Percentiles rank a stretch among this genome's conserved stretches.
Evolutionary conservation across 2,797 vertebrate genomes (phyloP).

Genomic region (Rallus crepitans): DNA sequence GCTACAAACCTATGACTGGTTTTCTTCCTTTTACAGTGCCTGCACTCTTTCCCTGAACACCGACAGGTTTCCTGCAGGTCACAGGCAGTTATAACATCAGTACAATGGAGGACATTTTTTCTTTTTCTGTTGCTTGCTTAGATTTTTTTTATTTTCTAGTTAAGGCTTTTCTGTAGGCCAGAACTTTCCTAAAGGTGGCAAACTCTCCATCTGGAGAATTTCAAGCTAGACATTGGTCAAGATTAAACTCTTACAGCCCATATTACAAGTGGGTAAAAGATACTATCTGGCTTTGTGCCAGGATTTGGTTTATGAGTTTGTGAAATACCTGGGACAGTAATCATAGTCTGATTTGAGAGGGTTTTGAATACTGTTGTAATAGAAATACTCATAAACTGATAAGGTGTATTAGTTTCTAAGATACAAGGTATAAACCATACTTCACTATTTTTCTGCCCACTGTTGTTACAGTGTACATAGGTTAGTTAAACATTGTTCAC

Average conservation of each 20-base stretch:
- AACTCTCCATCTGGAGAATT: background rate
- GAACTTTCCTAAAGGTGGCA: background rate
- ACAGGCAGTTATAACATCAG: background rate
- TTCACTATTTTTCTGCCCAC: background rate
- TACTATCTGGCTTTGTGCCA: background rate
- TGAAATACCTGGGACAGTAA: background rate
- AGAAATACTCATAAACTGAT: background rate
- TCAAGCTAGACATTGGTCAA: background rate
- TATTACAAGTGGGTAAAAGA: background rate
- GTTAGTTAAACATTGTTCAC: background rate
- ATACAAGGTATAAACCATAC: background rate
- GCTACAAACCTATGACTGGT: background rate
- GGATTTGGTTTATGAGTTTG: background rate
- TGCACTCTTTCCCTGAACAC: background rate
- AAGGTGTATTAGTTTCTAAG: background rate
- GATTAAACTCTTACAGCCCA: background rate
- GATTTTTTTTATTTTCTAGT: background rate
- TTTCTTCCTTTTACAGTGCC: background rate
- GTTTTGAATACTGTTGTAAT: background rate
- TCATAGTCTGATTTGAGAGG: background rate
- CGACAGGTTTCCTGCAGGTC: background rate
- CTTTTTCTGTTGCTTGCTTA: background rate
- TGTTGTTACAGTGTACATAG: constrained; percentile 1
- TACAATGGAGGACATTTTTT: background rate
- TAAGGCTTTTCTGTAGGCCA: background rate